Base-by-base conservation (phyloP, 2,888 invertebrate species). In the Catocala fraxini region DNA sequence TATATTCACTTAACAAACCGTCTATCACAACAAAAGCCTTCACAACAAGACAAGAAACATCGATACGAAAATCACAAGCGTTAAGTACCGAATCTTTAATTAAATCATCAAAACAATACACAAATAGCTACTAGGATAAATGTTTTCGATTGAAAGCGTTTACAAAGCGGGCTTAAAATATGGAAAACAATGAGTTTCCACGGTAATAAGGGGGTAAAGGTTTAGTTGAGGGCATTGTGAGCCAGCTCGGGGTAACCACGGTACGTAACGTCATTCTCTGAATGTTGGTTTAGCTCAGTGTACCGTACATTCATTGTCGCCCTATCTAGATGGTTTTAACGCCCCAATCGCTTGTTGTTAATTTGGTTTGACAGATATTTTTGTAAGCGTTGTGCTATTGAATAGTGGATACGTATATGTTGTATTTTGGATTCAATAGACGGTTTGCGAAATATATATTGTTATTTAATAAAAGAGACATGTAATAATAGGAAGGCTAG, bases 161-260 rank as follows among this genome's bases (percentile, higher is more conserved):
- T 81, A 86, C 85, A 82, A 73, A 76, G 79, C 73, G 74, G 77
- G 81, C 89, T 90, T 90, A 89, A 88, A 92, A 91, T 89, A 84
- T 89, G 81, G 88, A 88, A 92, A 92, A 94, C 93, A 94, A 94
- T 93, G 89, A 88, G 80, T 85, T 79, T 86, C 78, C 85, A 83
- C 88, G 88, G 85, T 91, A 93, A 93, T 92, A 90, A 88, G 92
- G 90, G 69, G 89, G 88, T 86, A 83, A 86, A 86, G 89, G 91
- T 87, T 88, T 88, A 77, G 75, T 75, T 71, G 59, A 58, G 56
- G 66, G 56, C 63, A 76, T 68, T 76, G 78, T 80, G 74, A 71
- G 64, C 63, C 70, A 79, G 81, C 80, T 78, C 78, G 84, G 85
- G 88, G 88, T 85, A 85, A 84, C 81, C 89, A 84, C 85, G 83